Conservation (phyloP, 1,140 invertebrate genomes). For the Trichonephila clavipes region DNA sequence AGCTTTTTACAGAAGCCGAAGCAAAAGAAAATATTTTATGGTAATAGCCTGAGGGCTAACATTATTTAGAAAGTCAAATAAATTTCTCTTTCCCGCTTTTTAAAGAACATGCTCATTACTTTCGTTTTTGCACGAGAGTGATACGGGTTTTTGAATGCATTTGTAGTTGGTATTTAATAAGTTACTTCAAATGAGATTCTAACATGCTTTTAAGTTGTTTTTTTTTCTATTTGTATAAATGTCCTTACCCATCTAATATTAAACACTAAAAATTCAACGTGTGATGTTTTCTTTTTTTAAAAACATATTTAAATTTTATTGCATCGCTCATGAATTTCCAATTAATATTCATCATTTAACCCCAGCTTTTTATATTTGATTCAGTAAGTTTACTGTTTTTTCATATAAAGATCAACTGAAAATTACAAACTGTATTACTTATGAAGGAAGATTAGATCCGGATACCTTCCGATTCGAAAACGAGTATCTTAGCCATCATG, state of each 20-base stretch:
- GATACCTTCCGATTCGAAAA: too few relatives aligned
- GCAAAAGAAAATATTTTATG: slow-evolving; percentile 15
- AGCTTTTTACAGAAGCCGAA: too few relatives aligned
- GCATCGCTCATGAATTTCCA: too few relatives aligned
- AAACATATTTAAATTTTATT: too few relatives aligned
- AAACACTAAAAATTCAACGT: neutral
- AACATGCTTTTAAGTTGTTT: neutral
- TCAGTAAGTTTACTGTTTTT: too few relatives aligned
- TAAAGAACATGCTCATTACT: neutral
- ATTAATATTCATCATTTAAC: too few relatives aligned
- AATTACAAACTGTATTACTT: too few relatives aligned
- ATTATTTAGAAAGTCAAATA: neutral
- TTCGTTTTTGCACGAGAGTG: neutral
- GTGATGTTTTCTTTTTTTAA: too few relatives aligned
- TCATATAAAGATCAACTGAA: too few relatives aligned
- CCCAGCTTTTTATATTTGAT: too few relatives aligned
- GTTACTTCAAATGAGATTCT: neutral
- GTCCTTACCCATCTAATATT: neutral
- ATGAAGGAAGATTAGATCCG: too few relatives aligned
- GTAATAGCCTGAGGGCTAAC: neutral
- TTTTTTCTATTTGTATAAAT: neutral
- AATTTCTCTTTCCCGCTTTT: neutral
- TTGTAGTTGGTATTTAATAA: neutral
- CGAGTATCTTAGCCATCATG: too few relatives aligned
- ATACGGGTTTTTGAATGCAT: neutral